Base-by-base conservation (phyloP, 2,113 vertebrate genomes). In the Corythoichthys haematopterus region DNA sequence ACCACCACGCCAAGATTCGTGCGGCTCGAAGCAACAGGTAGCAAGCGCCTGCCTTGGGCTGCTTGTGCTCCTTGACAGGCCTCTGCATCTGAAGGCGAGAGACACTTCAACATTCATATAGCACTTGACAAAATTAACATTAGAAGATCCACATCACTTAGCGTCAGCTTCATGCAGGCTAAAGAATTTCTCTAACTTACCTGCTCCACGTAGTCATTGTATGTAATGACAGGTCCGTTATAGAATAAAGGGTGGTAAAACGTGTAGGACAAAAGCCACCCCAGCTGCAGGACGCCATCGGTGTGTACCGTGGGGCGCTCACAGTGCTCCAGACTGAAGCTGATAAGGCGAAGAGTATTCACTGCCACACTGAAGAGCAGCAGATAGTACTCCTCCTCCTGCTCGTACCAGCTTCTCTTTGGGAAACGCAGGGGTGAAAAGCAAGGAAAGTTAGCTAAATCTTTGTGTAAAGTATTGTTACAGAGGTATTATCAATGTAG, bases 161-260 rank as follows among this genome's bases (percentile, higher is more conserved):
- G 56, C 16, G 10, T 71, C 64, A 45, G 53, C 47, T 37, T 66
- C 36, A 33, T 64, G 6, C 48, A 61, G 37, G 64, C 37, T 64
- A 50, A 63, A 69, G 48, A 47, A 4, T 37, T 13, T 52, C 15
- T 12, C 10, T n/a, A 38, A 16, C 74, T 89, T 88, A 98, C 96
- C 94, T 97, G 94, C 28, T 86, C 78, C 50, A 75, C 69, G 81
- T 96, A 99, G 47, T 95, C 94, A 72, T 89, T 91, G 75, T 93
- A 98, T 38, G 84, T 93, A 76, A 99, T 68, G 38, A 98, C 85
- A 7, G 97, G 97, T 40, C 97, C 97, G 0, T 98, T 98, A 91
- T 96, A 96, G 91, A 99, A 95, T 5, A 92, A 91, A 0, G 97
- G 97, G 73, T 98, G 97, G 66, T 99, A 99, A 81, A 99, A 99